Base-by-base conservation (phyloP, 2,888 invertebrate genomes). In the Choristoneura rosaceana region DNA sequence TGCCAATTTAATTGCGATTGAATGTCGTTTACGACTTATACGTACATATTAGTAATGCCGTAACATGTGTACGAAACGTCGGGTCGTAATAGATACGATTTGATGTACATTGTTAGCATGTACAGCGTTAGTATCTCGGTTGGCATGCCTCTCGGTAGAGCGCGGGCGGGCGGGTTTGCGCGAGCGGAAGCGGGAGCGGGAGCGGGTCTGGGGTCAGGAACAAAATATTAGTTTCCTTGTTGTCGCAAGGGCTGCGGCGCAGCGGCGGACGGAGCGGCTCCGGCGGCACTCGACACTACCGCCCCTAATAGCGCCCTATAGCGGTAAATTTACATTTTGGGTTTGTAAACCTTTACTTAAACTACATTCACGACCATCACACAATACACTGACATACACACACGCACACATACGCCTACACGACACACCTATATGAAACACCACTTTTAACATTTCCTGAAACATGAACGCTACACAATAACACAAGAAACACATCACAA, bases 141-240 rank as follows among this genome's bases (percentile, higher is more conserved):
- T 63, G 58, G 47, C 38, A 59, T 47, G 59, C 61, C 55, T 61
- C 45, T 43, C 62, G 62, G 43, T 79, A 77, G 78, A 66, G 76
- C 74, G 83, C 82, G 86, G 84, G 63, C 76, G 82, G 89, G 90
- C 88, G 90, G 90, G 91, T 90, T 90, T 90, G 92, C 80, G 87
- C 78, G 82, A 78, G 83, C 81, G 87, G 79, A 83, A 78, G 83
- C 79, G 87, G 79, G 78, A 81, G 85, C 81, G 87, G 78, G 79
- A 80, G 84, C 81, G 90, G 89, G 83, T 80, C 81, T 84, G 90
- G 91, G 89, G 90, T 91, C 89, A 93, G 93, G 94, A 94, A 91
- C 93, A 93, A 89, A 94, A 94, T 94, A 94, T 94, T 94, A 94
- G 94, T 94, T 94, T 94, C 93, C 91, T 94, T 94, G 94, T 94